Evolutionary conservation across 2,888 invertebrate genomes (phyloP), one percentile per base, ranked within the genome.

Genomic region (Sarcophaga rosellei): DNA sequence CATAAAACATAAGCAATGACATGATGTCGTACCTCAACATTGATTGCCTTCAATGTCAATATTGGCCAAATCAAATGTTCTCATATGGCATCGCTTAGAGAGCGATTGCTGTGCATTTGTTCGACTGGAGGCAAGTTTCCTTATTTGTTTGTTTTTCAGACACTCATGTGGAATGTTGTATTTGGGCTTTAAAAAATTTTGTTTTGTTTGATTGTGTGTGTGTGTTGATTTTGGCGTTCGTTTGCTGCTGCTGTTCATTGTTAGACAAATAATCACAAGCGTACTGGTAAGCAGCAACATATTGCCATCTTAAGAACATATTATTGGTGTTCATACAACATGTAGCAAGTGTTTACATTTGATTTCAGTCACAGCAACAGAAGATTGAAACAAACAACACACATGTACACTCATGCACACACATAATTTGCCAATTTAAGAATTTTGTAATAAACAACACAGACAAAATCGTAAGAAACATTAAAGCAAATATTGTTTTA

Each of bases 261-360:
- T 84, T 78, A 83, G 74, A 86, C 83, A 86, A 83, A 83, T 84
- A 86, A 74, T 59, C 80, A 81, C 63, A 75, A 69, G 15, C 75
- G 25, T 65, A 20, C 17, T 44, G n/a, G 45, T 21, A 45, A 47
- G 35, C 47, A 47, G 35, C 47, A 68, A 44, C 69, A 76, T 63
- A 74, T 81, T 77, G 74, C 77, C 85, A 85, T 84, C 84, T 84
- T 84, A 21, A 81, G 76, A 77, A 74, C 47, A 17, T 59, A 74
- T 81, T 77, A 73, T 25, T 77, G 76, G 65, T 78, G 59, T n/a
- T 35, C 57, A 25, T 68, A 81, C 78, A 78, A 63, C 85, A 79
- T 72, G 79, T 69, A 73, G 80, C 76, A 80, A 84, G 77, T 83
- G 83, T 86, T 86, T 77, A 86, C 83, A 77, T 86, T 70, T n/a